A percentile compares a stretch with the other conserved stretches of the same genome.
Conservation (phyloP, 2,888 invertebrate species). For the Pherbina coryleti region DNA sequence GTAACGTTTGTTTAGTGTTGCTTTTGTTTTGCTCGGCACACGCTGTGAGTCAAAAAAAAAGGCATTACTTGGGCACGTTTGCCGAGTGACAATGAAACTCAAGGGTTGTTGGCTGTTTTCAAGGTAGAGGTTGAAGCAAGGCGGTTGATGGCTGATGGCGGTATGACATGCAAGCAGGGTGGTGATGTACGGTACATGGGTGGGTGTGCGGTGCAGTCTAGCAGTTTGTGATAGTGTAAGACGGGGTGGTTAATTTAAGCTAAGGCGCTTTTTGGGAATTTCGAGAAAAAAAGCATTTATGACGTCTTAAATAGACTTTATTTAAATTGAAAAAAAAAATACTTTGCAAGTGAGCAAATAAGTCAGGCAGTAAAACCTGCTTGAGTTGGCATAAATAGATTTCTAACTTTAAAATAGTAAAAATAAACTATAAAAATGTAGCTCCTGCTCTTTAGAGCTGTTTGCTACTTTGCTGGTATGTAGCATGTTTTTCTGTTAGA, state of each 20-base stretch:
- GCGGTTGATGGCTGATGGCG: neutral
- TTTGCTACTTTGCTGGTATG: too few species aligned
- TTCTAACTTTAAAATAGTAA: too few species aligned
- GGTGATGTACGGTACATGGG: too few species aligned
- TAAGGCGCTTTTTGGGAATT: neutral
- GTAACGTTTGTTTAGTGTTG: constrained; percentile 10
- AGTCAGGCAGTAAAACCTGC: too few species aligned
- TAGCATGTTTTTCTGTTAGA: neutral
- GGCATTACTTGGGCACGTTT: constrained; percentile 28
- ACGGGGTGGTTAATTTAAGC: neutral
- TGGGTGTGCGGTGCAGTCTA: too few species aligned
- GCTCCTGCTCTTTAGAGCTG: too few species aligned
- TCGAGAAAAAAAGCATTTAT: neutral
- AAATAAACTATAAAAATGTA: too few species aligned
- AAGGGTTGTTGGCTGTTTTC: constrained; percentile 25
- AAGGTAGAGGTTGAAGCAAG: neutral
- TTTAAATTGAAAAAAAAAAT: neutral
- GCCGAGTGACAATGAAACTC: constrained; percentile 13
- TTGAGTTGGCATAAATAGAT: too few species aligned
- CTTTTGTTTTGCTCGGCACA: neutral
- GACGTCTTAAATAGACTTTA: neutral
- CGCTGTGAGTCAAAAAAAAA: neutral
- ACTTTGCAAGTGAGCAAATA: too few species aligned
- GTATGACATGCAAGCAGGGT: constrained; percentile 9
- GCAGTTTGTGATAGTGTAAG: neutral